phyloP scores from a whole-genome alignment of 2,797 vertebrate species.

The Lepidocolaptes lacrymiger region DNA sequence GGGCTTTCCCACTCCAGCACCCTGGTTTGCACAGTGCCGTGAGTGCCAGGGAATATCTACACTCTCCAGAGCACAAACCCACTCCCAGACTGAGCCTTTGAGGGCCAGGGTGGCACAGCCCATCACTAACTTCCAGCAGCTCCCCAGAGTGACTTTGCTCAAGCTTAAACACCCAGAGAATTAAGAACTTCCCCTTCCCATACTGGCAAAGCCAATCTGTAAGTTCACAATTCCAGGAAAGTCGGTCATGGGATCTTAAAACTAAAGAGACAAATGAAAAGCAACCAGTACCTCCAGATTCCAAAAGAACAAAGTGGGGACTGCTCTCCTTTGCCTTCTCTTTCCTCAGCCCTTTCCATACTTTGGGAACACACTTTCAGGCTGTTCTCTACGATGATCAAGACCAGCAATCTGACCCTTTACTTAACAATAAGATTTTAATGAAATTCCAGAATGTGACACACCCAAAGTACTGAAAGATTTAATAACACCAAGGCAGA shows the following conservation, averaged over 20 bases:
- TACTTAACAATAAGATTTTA: not conserved
- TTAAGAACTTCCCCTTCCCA: not conserved
- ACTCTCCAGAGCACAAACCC: not conserved
- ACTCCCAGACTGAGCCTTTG: not conserved
- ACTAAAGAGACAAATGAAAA: not conserved
- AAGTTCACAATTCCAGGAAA: not conserved
- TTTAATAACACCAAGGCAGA: conserved; percentile 13
- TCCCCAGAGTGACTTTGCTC: not conserved
- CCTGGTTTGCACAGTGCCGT: not conserved
- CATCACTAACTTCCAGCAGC: not conserved
- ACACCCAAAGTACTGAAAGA: conserved; percentile 22
- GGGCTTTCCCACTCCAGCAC: not conserved
- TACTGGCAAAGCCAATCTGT: not conserved
- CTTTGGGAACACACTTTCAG: not conserved
- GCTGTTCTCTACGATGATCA: not conserved
- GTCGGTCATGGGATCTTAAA: not conserved
- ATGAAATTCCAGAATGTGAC: conserved; percentile 21
- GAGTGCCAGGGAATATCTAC: not conserved
- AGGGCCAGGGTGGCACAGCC: not conserved
- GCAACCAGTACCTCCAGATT: not conserved
- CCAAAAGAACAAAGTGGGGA: not conserved
- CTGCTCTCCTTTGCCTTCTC: not conserved
- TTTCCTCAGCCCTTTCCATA: not conserved
- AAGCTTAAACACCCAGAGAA: not conserved
- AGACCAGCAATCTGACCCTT: not conserved